Conservation (phyloP, 2,113 vertebrate species). For the Megaceryle maxima region DNA sequence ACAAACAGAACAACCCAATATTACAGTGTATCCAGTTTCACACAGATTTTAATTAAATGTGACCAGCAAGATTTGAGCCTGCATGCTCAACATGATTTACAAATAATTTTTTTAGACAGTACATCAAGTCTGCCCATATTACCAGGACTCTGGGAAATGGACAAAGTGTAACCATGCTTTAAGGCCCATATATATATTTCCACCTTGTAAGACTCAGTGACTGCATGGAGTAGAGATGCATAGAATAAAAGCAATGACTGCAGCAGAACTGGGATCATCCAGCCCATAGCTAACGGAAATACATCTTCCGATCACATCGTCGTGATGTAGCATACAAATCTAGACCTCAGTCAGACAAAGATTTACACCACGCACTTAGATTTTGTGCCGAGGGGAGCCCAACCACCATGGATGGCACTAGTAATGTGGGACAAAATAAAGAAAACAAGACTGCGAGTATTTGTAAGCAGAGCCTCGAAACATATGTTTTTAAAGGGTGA, state of each 20-base stretch:
- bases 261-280: neutral
- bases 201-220: neutral
- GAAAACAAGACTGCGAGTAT: neutral
- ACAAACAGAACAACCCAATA: neutral
- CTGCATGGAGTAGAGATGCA: neutral
- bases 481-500: neutral
- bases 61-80: neutral
- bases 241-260: neutral
- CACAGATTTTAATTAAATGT: neutral
- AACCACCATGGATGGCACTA: neutral
- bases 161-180: neutral
- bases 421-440: neutral
- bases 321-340: neutral
- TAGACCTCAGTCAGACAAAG: neutral
- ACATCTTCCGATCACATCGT: neutral
- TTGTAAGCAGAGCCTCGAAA: neutral
- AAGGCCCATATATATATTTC: neutral
- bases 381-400: neutral
- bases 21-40: conserved; percentile 4
- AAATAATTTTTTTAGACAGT: neutral
- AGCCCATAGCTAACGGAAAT: neutral
- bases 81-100: neutral
- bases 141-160: neutral
- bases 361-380: neutral
- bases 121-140: neutral